Conservation (phyloP, 2,797 vertebrate species). For the Alectoris magna region DNA sequence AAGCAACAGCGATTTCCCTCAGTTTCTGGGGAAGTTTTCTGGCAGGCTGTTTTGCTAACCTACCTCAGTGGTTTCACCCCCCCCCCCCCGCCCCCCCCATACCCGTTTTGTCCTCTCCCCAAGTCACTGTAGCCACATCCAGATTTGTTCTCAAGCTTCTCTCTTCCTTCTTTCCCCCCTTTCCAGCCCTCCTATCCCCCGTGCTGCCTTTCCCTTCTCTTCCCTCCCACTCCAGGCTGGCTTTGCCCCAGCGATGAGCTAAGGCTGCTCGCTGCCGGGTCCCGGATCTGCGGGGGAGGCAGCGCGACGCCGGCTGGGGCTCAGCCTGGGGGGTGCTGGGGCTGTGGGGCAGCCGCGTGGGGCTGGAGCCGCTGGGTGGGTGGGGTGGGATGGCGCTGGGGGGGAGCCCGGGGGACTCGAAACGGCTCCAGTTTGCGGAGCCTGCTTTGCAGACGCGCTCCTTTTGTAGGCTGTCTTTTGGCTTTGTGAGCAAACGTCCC, state of each 20-base stretch:
- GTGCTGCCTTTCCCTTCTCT: background rate
- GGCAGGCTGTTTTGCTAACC: background rate
- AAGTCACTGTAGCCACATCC: background rate
- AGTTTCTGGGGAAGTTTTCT: rapidly evolving
- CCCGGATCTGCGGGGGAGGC: conserved; percentile 31
- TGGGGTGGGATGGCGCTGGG: background rate
- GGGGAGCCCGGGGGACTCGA: rapidly evolving
- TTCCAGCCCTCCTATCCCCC: background rate
- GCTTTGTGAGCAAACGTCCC: background rate
- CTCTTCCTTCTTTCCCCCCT: rapidly evolving
- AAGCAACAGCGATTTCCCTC: rapidly evolving
- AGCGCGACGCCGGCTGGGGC: rapidly evolving
- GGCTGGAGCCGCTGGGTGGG: background rate
- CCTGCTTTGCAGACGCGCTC: background rate
- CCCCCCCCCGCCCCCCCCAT: background rate
- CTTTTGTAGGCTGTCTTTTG: background rate
- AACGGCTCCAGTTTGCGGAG: rapidly evolving
- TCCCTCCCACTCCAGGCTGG: background rate
- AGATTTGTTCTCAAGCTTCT: background rate
- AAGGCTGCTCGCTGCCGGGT: background rate
- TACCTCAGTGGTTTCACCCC: background rate
- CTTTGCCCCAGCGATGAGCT: background rate
- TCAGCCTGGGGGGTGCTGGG: background rate
- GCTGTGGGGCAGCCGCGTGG: background rate
- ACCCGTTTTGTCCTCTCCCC: rapidly evolving